Percentiles rank a stretch among this genome's conserved stretches.
These are phyloP conservation scores for Ochropleura leucogaster DNA, from an alignment of 2,888 invertebrate species.

Conservation along the genomic window DNA sequence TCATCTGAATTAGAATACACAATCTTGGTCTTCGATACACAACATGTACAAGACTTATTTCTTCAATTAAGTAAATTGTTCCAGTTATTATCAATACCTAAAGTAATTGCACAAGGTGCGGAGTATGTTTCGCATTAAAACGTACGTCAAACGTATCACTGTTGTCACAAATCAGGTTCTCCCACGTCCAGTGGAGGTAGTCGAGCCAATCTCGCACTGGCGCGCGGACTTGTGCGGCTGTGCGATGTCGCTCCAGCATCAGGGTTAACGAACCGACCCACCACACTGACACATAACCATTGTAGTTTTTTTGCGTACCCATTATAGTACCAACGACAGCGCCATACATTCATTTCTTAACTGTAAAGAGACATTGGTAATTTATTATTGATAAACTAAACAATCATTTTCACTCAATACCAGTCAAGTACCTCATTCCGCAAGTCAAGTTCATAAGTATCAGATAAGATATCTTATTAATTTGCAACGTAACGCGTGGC, in stretches of 20 bases:
- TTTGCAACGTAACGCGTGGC: conserved; percentile 40
- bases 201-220: conserved; percentile 68
- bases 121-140: conserved; percentile 70
- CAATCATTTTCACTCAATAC: conserved; percentile 55
- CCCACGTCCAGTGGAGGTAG: conserved; percentile 80
- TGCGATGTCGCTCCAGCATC: conserved; percentile 71
- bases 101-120: conserved; percentile 76
- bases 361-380: conserved; percentile 64
- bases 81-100: conserved; percentile 74
- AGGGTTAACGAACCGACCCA: conserved; percentile 82
- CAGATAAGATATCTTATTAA: conserved; percentile 56
- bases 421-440: conserved; percentile 36
- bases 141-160: conserved; percentile 72
- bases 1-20: background rate
- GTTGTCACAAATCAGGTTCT: conserved; percentile 84
- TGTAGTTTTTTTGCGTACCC: conserved; percentile 71
- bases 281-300: conserved; percentile 71
- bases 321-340: conserved; percentile 52
- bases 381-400: conserved; percentile 59
- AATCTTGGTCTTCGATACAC: conserved; percentile 1
- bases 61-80: conserved; percentile 73
- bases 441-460: conserved; percentile 58
- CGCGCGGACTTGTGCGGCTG: conserved; percentile 64
- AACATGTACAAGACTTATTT: conserved; percentile 25
- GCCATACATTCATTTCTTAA: conserved; percentile 67